These are phyloP conservation scores for Papilio aristodemus DNA, from an alignment of 1,140 invertebrate species.

Conservation along the genomic window DNA sequence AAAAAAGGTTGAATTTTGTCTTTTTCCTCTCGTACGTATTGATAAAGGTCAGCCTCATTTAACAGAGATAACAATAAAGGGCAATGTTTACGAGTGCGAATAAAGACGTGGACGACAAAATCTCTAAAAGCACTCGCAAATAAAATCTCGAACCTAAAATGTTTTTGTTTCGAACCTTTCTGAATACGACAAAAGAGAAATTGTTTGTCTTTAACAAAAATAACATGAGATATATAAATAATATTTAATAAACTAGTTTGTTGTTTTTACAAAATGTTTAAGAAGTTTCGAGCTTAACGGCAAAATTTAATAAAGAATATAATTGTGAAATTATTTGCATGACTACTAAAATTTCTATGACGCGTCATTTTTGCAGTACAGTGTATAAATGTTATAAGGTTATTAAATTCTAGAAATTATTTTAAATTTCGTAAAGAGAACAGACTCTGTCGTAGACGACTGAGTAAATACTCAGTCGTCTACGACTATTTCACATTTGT, in stretches of 20 bases:
- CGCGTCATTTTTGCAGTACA: too few species aligned
- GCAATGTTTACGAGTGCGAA: constrained; percentile 11
- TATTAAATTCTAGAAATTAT: too few species aligned
- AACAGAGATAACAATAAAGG: constrained; percentile 21
- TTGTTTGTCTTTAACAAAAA: constrained; percentile 4
- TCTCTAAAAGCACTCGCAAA: constrained; percentile 14
- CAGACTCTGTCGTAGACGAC: too few species aligned
- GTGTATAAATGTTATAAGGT: too few species aligned
- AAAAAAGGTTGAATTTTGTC: neutral
- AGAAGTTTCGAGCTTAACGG: too few species aligned
- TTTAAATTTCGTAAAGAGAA: too few species aligned
- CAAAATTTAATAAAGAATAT: too few species aligned
- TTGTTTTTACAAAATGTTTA: neutral
- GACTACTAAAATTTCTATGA: too few species aligned
- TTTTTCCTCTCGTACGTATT: neutral
- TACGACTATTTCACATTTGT: too few species aligned
- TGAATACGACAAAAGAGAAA: neutral
- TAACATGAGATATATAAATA: neutral
- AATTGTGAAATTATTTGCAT: too few species aligned
- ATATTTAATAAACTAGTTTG: neutral
- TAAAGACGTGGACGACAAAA: constrained; percentile 16
- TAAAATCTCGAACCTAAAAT: constrained; percentile 5
- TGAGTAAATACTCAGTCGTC: too few species aligned
- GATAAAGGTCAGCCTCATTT: constrained; percentile 16
- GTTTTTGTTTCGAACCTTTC: constrained; percentile 4